Evolutionary conservation across 2,797 vertebrate species (phyloP).

Genomic region (Mionectes olivaceus): DNA sequence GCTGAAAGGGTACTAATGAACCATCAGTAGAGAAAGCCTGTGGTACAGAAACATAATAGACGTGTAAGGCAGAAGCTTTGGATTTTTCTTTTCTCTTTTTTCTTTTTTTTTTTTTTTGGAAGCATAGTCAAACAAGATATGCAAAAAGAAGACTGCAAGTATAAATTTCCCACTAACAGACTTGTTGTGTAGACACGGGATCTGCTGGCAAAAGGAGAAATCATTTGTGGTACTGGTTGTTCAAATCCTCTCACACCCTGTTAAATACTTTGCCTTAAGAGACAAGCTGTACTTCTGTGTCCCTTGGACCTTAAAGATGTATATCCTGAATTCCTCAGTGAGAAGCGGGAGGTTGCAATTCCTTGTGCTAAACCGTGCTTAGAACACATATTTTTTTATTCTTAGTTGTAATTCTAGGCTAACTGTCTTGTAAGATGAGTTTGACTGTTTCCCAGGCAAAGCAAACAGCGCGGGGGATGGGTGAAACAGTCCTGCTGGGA

Average conservation of each 20-base stretch:
- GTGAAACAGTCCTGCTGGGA: not conserved
- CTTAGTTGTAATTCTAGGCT: not conserved
- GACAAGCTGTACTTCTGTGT: not conserved
- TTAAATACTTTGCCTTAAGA: not conserved
- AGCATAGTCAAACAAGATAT: not conserved
- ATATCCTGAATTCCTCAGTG: not conserved
- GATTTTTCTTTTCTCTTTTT: not conserved
- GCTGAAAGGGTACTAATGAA: not conserved
- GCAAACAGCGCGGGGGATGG: not conserved
- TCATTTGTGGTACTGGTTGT: not conserved
- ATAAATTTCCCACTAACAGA: not conserved
- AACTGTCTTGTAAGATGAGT: not conserved
- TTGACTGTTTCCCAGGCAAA: not conserved
- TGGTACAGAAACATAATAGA: rapidly evolving
- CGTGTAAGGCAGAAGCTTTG: not conserved
- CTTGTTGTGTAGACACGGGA: not conserved
- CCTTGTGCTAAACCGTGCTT: not conserved
- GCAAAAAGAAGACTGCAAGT: not conserved
- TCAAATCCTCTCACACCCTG: not conserved
- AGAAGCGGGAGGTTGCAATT: not conserved
- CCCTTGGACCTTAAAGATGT: not conserved
- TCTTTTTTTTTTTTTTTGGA: not conserved
- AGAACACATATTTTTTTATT: not conserved
- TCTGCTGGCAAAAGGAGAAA: not conserved
- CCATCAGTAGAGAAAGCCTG: not conserved